Percentiles rank a stretch among this genome's conserved stretches.
These are phyloP conservation scores for Hormaphis cornu DNA, from an alignment of 1,140 invertebrate species.

Conservation along the genomic window DNA sequence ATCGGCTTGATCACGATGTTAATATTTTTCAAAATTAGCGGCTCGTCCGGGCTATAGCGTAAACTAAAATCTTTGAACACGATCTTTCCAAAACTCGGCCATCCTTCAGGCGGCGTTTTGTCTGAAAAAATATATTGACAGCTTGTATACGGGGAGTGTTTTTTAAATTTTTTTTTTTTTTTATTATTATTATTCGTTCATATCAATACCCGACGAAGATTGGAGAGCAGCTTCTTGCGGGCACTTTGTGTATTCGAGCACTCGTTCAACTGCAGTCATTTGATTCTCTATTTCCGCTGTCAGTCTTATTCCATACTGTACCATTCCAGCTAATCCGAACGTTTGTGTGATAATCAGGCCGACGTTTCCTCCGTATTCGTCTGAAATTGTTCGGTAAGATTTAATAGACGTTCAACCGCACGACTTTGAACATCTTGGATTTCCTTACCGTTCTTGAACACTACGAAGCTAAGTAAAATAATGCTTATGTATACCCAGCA, in stretches of 20 bases:
- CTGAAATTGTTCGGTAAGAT: slow-evolving; percentile 37
- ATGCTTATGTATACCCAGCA: slow-evolving; percentile 60
- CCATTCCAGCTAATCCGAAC: slow-evolving; percentile 66
- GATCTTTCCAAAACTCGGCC: slow-evolving; percentile 61
- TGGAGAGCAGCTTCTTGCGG: slow-evolving; percentile 48
- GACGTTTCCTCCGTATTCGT: slow-evolving; percentile 51
- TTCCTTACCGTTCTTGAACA: slow-evolving; percentile 42
- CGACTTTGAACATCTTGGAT: not conserved
- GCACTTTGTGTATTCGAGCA: slow-evolving; percentile 63
- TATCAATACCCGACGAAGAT: slow-evolving; percentile 42
- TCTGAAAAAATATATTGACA: slow-evolving; percentile 36
- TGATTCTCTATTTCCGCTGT: slow-evolving; percentile 60
- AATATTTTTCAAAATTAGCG: slow-evolving; percentile 48
- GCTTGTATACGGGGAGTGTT: no score
- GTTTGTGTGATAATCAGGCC: slow-evolving; percentile 78
- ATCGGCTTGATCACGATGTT: slow-evolving; percentile 46
- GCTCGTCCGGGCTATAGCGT: slow-evolving; percentile 45
- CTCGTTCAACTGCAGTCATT: slow-evolving; percentile 73
- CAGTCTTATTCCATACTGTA: slow-evolving; percentile 75
- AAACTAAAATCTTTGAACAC: slow-evolving; percentile 54
- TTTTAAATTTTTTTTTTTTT: not conserved
- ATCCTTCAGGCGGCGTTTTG: slow-evolving; percentile 51
- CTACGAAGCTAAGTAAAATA: slow-evolving; percentile 62
- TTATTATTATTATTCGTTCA: not conserved
- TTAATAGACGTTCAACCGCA: not conserved